Conservation (phyloP, 2,888 invertebrate species). For the Maniola hyperantus region DNA sequence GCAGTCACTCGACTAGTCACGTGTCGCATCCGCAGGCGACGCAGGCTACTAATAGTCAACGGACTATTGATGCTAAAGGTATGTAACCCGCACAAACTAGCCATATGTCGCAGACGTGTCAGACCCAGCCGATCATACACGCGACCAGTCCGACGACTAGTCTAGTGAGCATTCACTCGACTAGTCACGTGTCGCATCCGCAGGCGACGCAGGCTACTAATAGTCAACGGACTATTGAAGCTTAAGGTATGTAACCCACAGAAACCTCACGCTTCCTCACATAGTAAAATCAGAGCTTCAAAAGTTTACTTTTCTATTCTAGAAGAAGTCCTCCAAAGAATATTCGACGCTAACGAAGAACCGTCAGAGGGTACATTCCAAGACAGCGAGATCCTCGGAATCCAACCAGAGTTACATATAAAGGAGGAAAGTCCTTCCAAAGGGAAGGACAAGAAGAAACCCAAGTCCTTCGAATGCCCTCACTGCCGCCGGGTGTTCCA, state of each 20-base stretch:
- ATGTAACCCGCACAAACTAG: not conserved
- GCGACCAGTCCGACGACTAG: slow-evolving; percentile 1
- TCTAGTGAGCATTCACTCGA: slow-evolving; percentile 18
- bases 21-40: not conserved
- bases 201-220: not conserved
- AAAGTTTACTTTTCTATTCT: not conserved
- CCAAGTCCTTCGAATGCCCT: slow-evolving; percentile 79
- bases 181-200: slow-evolving; percentile 16
- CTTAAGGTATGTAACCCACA: slow-evolving; percentile 10
- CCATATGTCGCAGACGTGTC: not conserved
- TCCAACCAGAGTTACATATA: slow-evolving; percentile 21
- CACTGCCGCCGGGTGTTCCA: slow-evolving; percentile 89
- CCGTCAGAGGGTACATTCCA: slow-evolving; percentile 43
- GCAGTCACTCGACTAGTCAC: slow-evolving; percentile 23
- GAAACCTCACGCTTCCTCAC: too few species aligned
- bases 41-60: slow-evolving; percentile 7
- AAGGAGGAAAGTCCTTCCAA: slow-evolving; percentile 26
- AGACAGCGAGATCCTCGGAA: slow-evolving; percentile 51
- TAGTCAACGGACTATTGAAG: slow-evolving; percentile 19
- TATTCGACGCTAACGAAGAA: slow-evolving; percentile 64
- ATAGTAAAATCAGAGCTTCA: too few species aligned
- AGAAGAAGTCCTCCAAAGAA: slow-evolving; percentile 73
- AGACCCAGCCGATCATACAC: too few species aligned
- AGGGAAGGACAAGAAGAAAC: slow-evolving; percentile 49
- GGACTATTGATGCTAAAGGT: slow-evolving; percentile 23